A percentile compares a stretch with the other conserved stretches of the same genome.
phyloP scores from a whole-genome alignment of 2,113 vertebrate genomes.

The Plotosus lineatus region DNA sequence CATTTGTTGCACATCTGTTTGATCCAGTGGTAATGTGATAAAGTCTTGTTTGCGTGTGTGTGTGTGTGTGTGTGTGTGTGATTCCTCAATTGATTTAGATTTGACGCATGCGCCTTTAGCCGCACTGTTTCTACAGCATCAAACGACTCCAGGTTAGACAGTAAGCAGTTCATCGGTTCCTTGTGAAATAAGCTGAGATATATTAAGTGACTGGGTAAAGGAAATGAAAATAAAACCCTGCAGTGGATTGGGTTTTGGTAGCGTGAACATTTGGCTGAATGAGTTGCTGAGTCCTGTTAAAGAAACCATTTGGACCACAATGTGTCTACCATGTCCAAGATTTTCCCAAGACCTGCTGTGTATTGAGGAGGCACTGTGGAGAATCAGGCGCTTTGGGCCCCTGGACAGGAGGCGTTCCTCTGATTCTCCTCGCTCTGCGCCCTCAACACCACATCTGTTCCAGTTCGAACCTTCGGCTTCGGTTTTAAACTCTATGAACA shows the following conservation, averaged over 20 bases:
- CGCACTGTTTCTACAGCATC: neutral
- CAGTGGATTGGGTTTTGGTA: slow-evolving; percentile 2
- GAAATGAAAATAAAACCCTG: slow-evolving; percentile 4
- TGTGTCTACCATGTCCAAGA: slow-evolving; percentile 60
- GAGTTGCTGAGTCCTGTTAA: slow-evolving; percentile 24
- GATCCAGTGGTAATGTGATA: neutral
- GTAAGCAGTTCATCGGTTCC: neutral
- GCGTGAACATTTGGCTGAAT: slow-evolving; percentile 10
- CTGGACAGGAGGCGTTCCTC: slow-evolving; percentile 72
- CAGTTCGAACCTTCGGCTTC: slow-evolving; percentile 21
- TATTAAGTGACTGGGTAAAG: neutral
- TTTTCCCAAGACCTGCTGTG: slow-evolving; percentile 70
- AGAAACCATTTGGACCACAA: slow-evolving; percentile 49
- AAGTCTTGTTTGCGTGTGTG: too few species aligned
- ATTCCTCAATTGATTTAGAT: neutral
- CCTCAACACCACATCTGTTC: slow-evolving; percentile 39
- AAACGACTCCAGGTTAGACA: neutral
- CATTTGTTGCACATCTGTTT: neutral
- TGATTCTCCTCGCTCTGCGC: slow-evolving; percentile 75
- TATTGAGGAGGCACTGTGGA: slow-evolving; percentile 72
- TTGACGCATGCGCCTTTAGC: neutral
- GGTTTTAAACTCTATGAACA: slow-evolving; percentile 19
- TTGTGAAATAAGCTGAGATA: neutral
- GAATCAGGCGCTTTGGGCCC: slow-evolving; percentile 69
- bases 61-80: too few species aligned